A percentile compares a stretch with the other conserved stretches of the same genome.
phyloP scores from a whole-genome alignment of 2,888 invertebrate species.

The Netelia virgata region DNA sequence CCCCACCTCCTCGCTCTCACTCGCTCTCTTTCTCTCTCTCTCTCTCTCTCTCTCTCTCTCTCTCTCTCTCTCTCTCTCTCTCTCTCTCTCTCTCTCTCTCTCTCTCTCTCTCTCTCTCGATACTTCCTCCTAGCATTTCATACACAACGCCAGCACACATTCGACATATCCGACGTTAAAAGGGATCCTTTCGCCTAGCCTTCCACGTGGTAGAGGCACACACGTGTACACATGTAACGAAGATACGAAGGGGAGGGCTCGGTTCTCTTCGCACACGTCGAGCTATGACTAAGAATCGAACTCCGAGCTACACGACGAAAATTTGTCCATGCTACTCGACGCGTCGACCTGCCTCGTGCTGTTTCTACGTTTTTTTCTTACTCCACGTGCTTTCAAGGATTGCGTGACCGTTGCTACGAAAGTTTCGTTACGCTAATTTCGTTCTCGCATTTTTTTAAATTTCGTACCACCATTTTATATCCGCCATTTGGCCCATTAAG shows the following conservation, averaged over 20 bases:
- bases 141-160: slow-evolving; percentile 67
- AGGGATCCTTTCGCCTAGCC: slow-evolving; percentile 73
- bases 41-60: slow-evolving; percentile 49
- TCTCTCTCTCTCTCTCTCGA: slow-evolving; percentile 50
- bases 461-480: too few species aligned
- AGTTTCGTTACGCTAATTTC: too few species aligned
- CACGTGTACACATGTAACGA: slow-evolving; percentile 25
- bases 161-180: slow-evolving; percentile 76
- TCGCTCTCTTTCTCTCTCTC: too few species aligned
- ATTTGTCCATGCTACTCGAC: slow-evolving; percentile 57
- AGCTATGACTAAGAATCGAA: slow-evolving; percentile 77
- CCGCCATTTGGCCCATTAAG: too few species aligned
- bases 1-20: slow-evolving; percentile 41
- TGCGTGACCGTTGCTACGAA: too few species aligned
- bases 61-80: slow-evolving; percentile 49
- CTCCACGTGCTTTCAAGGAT: too few species aligned
- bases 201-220: slow-evolving; percentile 5
- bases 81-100: slow-evolving; percentile 50
- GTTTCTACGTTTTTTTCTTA: too few species aligned
- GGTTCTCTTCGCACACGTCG: slow-evolving; percentile 61
- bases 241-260: slow-evolving; percentile 43
- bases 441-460: too few species aligned
- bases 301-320: slow-evolving; percentile 75
- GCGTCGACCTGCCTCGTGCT: not conserved
- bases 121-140: slow-evolving; percentile 45